These are phyloP conservation scores for Xylocopa sonorina DNA, from an alignment of 1,140 invertebrate species.

Conservation along the genomic window DNA sequence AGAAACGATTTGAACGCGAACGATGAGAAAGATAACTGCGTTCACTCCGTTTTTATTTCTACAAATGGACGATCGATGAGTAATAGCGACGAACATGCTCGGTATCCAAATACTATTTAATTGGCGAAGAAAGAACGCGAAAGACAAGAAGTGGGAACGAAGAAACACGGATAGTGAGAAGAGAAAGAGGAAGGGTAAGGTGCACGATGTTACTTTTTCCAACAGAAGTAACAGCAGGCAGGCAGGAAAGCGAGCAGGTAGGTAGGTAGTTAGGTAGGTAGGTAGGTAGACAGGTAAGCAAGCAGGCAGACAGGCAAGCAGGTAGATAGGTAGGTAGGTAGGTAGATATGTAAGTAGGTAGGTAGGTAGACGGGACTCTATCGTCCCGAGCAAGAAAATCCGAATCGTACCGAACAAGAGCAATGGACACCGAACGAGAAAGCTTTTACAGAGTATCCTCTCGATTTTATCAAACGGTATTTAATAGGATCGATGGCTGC, in stretches of 20 bases:
- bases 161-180: neutral
- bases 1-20: no score
- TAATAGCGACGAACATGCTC: no score
- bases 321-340: neutral
- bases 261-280: neutral
- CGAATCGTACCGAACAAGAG: neutral
- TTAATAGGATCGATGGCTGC: neutral
- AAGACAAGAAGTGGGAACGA: neutral
- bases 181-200: slow-evolving; percentile 5
- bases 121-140: no score
- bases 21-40: no score
- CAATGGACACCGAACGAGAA: neutral
- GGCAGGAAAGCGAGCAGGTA: neutral
- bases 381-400: neutral
- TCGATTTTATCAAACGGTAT: neutral
- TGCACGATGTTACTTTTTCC: slow-evolving; percentile 21
- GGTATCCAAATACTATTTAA: no score
- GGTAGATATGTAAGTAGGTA: slow-evolving; percentile 1
- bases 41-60: no score
- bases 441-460: no score
- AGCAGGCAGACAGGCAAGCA: neutral
- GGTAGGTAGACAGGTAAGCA: neutral
- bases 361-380: neutral
- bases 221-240: slow-evolving; percentile 41
- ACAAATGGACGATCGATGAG: no score